Conservation (phyloP, 2,113 vertebrate species). For the Perca schrenkii region DNA sequence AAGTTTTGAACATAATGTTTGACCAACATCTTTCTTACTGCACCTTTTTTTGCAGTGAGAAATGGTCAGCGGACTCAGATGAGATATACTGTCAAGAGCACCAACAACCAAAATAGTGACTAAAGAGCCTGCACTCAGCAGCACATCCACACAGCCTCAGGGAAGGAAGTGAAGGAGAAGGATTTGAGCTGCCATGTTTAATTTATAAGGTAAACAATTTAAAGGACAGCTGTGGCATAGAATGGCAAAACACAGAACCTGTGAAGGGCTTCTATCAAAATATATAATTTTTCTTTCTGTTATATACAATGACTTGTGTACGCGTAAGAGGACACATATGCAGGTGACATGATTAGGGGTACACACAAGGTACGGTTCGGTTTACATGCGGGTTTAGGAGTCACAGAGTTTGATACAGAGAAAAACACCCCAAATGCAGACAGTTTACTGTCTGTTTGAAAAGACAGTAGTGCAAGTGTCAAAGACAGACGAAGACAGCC, state of each 20-base stretch:
- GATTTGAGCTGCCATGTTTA: not conserved
- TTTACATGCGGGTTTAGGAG: not conserved
- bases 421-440: not conserved
- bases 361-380: not conserved
- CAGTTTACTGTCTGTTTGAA: not conserved
- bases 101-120: not conserved
- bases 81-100: not conserved
- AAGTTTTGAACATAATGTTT: too few species aligned
- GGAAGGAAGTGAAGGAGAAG: slow-evolving; percentile 12
- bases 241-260: not conserved
- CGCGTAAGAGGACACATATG: not conserved
- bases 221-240: too few species aligned
- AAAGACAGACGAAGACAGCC: too few species aligned
- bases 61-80: not conserved
- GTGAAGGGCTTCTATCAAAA: not conserved
- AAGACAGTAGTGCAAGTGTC: not conserved
- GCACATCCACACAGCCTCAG: slow-evolving; percentile 6
- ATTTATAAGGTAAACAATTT: slow-evolving; percentile 27
- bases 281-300: not conserved
- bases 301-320: not conserved
- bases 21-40: not conserved
- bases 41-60: not conserved
- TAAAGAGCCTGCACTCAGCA: not conserved
- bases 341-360: not conserved
- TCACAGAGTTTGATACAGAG: not conserved